phyloP scores from a whole-genome alignment of 2,797 vertebrate species.

The Neopelma chrysocephalum region DNA sequence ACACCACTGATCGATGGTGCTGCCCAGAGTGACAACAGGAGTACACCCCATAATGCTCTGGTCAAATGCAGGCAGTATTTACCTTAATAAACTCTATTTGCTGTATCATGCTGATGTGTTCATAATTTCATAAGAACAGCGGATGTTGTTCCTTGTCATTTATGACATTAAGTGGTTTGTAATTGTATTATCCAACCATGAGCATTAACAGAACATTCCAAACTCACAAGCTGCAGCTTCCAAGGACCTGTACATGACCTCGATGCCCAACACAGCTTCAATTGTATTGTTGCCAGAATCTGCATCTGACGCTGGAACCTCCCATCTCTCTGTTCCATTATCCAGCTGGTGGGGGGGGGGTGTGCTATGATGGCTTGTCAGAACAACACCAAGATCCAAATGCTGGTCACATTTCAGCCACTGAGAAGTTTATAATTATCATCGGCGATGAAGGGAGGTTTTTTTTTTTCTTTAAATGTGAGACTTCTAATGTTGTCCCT shows the following conservation, averaged over 20 bases:
- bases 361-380: background rate
- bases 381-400: background rate
- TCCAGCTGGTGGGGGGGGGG: background rate
- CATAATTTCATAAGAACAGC: background rate
- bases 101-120: background rate
- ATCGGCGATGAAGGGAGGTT: background rate
- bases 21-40: background rate
- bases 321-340: background rate
- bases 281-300: background rate
- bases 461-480: background rate
- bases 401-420: background rate
- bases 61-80: background rate
- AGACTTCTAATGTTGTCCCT: rapidly evolving
- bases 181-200: background rate
- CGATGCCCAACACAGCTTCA: background rate
- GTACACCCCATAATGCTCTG: background rate
- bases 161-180: background rate
- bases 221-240: background rate
- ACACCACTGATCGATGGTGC: background rate
- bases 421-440: background rate
- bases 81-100: background rate
- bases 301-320: background rate
- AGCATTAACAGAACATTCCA: background rate
- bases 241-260: background rate
- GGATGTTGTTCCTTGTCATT: background rate